Evolutionary conservation across 1,140 invertebrate genomes (phyloP), one percentile per base, ranked within the genome.

Genomic region (Leptinotarsa undecemlineata): DNA sequence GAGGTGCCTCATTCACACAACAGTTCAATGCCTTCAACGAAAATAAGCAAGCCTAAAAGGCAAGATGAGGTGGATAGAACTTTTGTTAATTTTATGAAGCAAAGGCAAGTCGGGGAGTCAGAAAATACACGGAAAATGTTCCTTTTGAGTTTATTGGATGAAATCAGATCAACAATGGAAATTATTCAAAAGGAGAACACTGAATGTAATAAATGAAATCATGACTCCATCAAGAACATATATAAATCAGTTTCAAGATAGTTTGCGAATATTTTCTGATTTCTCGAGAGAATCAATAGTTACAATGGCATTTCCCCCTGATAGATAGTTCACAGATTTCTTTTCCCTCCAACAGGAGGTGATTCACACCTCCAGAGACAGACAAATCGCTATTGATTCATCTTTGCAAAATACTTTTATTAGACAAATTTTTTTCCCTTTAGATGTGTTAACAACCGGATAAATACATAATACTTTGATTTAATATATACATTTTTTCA

Each of bases 201-300:
- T 47, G 66, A 68, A 68, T 57, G 51, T 57, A n/a, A 57, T 57
- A 57, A 15, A 57, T n/a, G 51, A 57, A 57, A 57, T 57, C 51
- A 57, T 57, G 51, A 57, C 17, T 57, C 51, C 51, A 57, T 15
- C 51, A 57, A 57, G 51, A 57, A 57, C 51, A 19, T 57, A 70
- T 70, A 57, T 70, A 70, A 51, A 51, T 70, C 48, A 20, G 42
- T 70, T 51, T 70, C 17, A 70, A 70, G 42, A 20, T 70, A 47
- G 48, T 70, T 51, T 70, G 42, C 8, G 42, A 13, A 20, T 13
- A 70, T 70, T n/a, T 6, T 20, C 68, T 47, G 20, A 19, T 48
- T 20, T 26, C 19, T 70, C 20, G 60, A 51, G 42, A n/a, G 21
- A 70, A 70, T 51, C 13, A 11, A 70, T 48, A 11, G 47, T 70